Conservation (phyloP, 2,888 invertebrate species). For the Zootermopsis nevadensis region DNA sequence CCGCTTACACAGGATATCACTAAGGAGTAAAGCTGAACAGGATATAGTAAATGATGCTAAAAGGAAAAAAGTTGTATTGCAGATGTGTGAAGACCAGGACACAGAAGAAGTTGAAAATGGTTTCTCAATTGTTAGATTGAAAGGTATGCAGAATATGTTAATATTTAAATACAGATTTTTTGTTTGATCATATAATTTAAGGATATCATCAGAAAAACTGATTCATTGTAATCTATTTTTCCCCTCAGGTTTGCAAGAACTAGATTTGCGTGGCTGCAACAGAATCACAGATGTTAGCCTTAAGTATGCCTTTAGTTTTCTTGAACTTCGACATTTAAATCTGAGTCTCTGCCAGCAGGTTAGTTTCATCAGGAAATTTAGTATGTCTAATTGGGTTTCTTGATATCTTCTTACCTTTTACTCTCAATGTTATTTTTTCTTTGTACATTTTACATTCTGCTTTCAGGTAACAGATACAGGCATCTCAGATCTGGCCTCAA, state of each 20-base stretch:
- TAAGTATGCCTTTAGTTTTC: constrained; percentile 74
- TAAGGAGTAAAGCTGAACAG: constrained; percentile 76
- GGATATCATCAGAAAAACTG: constrained; percentile 45
- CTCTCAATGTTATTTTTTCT: too few species aligned
- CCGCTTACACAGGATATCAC: constrained; percentile 63
- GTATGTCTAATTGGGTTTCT: too few species aligned
- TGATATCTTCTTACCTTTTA: too few species aligned
- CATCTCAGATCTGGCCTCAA: constrained; percentile 71
- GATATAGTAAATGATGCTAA: constrained; percentile 76
- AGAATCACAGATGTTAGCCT: constrained; percentile 79
- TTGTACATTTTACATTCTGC: too few species aligned
- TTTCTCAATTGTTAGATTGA: constrained; percentile 68
- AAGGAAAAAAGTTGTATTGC: constrained; percentile 72
- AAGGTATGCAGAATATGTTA: constrained; percentile 48
- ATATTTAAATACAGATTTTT: background rate
- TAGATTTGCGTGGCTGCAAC: constrained; percentile 77
- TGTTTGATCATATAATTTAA: background rate
- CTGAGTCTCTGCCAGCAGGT: constrained; percentile 75
- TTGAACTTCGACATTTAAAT: constrained; percentile 71
- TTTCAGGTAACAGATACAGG: constrained; percentile 72
- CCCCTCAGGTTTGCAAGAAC: constrained; percentile 63
- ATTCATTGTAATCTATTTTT: background rate
- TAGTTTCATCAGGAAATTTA: constrained; percentile 14
- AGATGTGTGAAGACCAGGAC: constrained; percentile 69
- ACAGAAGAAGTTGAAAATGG: constrained; percentile 64